A percentile compares a stretch with the other conserved stretches of the same genome.
phyloP scores from a whole-genome alignment of 2,797 vertebrate species.

The Halcyon leucocephala region DNA sequence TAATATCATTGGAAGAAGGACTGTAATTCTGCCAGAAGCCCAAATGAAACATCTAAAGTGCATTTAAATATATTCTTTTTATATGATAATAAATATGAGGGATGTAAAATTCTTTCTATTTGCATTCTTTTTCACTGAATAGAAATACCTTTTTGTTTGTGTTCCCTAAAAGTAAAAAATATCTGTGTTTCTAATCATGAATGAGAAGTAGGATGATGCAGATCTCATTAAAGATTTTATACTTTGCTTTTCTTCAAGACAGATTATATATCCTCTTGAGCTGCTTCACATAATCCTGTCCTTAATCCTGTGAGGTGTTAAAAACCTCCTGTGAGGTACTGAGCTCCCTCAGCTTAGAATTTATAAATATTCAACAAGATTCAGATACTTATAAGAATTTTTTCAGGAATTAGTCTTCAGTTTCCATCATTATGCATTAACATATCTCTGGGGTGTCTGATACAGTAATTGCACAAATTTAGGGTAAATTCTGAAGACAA shows the following conservation, averaged over 20 bases:
- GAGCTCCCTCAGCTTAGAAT: background rate
- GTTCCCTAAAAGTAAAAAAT: background rate
- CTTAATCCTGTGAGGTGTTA: background rate
- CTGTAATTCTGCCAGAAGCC: background rate
- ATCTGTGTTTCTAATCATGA: background rate
- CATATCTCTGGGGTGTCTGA: background rate
- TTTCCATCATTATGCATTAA: background rate
- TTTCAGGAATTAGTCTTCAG: background rate
- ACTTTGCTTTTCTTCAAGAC: background rate
- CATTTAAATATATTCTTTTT: background rate
- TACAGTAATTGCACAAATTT: background rate
- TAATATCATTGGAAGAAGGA: background rate
- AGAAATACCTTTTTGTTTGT: background rate
- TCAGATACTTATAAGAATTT: background rate
- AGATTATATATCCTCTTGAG: background rate
- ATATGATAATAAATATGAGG: background rate
- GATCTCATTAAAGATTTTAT: background rate
- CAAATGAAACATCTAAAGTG: background rate
- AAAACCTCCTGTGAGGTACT: background rate
- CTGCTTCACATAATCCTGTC: background rate
- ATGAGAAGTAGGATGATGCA: background rate
- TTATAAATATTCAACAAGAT: slow-evolving; percentile 19
- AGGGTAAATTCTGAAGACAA: background rate
- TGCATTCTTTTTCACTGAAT: background rate
- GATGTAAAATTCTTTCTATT: background rate